These are phyloP conservation scores for Eulemur rubriventer DNA, from an alignment of 2,797 vertebrate genomes.

Conservation along the genomic window DNA sequence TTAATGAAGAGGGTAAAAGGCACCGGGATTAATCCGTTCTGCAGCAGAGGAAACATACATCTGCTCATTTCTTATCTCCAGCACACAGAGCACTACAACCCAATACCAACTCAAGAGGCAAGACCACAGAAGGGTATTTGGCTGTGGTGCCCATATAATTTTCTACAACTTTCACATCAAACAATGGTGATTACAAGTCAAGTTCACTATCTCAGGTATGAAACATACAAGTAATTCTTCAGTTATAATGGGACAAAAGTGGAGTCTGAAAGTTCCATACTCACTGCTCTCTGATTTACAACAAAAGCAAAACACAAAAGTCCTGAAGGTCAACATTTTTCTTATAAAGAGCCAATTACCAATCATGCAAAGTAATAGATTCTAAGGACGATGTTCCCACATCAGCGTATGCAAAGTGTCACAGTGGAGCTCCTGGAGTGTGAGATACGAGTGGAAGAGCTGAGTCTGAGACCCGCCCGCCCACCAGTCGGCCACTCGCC, in stretches of 20 bases:
- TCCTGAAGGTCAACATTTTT: not conserved
- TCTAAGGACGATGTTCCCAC: not conserved
- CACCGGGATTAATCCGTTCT: not conserved
- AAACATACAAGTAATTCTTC: not conserved
- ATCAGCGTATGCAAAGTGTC: not conserved
- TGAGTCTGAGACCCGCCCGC: not conserved
- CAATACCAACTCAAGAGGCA: not conserved
- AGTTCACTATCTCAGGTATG: not conserved
- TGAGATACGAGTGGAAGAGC: not conserved
- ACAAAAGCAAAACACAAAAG: not conserved
- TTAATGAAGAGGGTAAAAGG: not conserved
- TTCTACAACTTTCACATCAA: not conserved
- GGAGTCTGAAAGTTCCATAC: not conserved
- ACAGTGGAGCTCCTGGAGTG: accelerated
- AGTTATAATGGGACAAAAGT: not conserved
- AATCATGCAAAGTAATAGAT: not conserved
- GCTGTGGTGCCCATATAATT: not conserved
- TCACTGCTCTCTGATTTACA: not conserved
- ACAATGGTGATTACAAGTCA: not conserved
- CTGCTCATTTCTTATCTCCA: not conserved
- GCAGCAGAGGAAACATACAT: not conserved
- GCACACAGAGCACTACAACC: not conserved
- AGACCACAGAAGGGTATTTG: not conserved
- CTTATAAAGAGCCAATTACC: not conserved
- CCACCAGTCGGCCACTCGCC: not conserved